phyloP scores from a whole-genome alignment of 2,797 vertebrate species.

The Arremon aurantiirostris region DNA sequence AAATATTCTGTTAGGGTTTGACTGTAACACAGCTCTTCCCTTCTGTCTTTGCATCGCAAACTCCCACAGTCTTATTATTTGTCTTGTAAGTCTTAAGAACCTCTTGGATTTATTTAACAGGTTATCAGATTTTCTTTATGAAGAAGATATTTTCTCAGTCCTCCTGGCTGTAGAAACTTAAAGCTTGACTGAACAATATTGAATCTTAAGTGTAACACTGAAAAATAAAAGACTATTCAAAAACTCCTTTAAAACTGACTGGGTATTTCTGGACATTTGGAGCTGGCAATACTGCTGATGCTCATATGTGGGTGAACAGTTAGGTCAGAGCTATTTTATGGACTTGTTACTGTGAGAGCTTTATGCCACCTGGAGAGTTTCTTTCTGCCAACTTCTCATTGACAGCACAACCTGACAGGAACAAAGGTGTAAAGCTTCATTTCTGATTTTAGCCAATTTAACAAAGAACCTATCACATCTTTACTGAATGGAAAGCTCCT shows the following conservation, averaged over 20 bases:
- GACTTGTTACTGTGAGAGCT: not conserved
- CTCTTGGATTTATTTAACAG: not conserved
- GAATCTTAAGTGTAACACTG: not conserved
- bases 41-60: not conserved
- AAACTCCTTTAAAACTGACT: not conserved
- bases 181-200: not conserved
- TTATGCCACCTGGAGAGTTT: not conserved
- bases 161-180: not conserved
- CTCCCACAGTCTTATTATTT: not conserved
- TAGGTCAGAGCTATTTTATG: not conserved
- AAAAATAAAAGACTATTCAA: not conserved
- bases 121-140: not conserved
- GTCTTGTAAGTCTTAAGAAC: not conserved
- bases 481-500: not conserved
- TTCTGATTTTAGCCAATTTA: not conserved
- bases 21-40: not conserved
- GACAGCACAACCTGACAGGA: not conserved
- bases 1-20: not conserved
- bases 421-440: not conserved
- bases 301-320: not conserved
- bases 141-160: not conserved
- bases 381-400: not conserved
- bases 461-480: not conserved
- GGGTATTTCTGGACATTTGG: not conserved
- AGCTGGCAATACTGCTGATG: not conserved